These are phyloP conservation scores for Ectemnius cavifrons DNA, from an alignment of 2,888 invertebrate species.

Conservation along the genomic window DNA sequence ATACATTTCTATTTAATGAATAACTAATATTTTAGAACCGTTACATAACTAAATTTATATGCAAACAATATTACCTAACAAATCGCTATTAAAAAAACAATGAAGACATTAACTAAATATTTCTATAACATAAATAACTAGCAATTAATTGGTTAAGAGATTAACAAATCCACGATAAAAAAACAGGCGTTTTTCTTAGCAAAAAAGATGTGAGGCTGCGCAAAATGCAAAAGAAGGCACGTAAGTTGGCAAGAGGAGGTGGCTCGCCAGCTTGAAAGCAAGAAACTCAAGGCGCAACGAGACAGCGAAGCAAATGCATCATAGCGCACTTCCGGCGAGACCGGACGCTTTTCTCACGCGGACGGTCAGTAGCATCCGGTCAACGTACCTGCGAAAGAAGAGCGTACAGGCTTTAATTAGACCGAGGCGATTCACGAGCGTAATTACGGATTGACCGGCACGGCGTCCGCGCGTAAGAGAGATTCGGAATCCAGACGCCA, in stretches of 20 bases:
- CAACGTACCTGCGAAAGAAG: constrained; percentile 65
- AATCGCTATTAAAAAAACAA: no score
- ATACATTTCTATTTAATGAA: no score
- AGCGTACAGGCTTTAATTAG: constrained; percentile 65
- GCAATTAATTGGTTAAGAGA: no score
- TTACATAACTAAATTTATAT: no score
- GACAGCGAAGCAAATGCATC: constrained; percentile 30
- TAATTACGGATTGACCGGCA: constrained; percentile 45
- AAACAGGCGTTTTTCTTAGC: no score
- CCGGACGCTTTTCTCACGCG: constrained; percentile 60
- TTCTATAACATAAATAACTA: no score
- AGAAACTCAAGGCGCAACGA: background rate
- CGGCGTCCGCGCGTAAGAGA: background rate
- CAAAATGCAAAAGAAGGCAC: background rate
- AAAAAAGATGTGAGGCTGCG: no score
- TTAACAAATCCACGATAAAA: no score
- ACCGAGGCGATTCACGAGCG: constrained; percentile 47
- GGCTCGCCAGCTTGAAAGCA: background rate
- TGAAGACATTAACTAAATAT: no score
- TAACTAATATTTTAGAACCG: no score
- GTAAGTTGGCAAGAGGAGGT: constrained; percentile 1
- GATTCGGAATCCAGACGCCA: no score
- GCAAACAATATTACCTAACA: no score
- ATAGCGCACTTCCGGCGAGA: constrained; percentile 63
- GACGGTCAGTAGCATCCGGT: constrained; percentile 43